phyloP scores from a whole-genome alignment of 2,113 vertebrate genomes.

The Pogona vitticeps region DNA sequence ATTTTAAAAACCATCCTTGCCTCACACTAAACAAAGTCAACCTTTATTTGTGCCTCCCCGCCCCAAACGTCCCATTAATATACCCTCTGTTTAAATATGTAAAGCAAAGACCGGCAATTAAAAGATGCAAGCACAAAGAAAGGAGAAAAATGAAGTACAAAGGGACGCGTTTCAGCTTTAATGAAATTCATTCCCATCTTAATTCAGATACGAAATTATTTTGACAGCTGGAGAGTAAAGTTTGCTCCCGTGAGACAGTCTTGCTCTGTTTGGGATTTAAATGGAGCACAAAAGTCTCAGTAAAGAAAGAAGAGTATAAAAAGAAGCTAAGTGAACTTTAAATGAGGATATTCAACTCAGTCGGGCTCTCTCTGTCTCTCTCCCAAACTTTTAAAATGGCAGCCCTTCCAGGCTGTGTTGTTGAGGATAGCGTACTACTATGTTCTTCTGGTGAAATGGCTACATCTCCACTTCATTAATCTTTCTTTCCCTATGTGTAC shows the following conservation, averaged over 20 bases:
- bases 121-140: conserved; percentile 30
- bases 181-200: conserved; percentile 56
- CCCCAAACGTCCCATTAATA: neutral
- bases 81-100: conserved; percentile 19
- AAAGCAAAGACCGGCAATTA: conserved; percentile 26
- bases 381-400: rapidly evolving
- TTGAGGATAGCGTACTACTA: neutral
- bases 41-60: neutral
- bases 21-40: rapidly evolving
- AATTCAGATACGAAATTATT: conserved; percentile 67
- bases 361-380: neutral
- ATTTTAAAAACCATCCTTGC: neutral
- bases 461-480: neutral
- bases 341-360: neutral
- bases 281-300: conserved; percentile 54
- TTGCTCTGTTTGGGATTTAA: conserved; percentile 65
- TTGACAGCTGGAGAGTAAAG: conserved; percentile 62
- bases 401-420: neutral
- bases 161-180: conserved; percentile 14
- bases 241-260: conserved; percentile 54
- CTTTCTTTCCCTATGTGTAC: neutral
- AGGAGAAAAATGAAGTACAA: conserved; percentile 19
- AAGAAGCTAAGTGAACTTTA: conserved; percentile 42
- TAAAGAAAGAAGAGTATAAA: conserved; percentile 43
- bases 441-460: neutral